Evolutionary conservation across 2,797 vertebrate species (phyloP).

Genomic region (Gymnocypris eckloni): DNA sequence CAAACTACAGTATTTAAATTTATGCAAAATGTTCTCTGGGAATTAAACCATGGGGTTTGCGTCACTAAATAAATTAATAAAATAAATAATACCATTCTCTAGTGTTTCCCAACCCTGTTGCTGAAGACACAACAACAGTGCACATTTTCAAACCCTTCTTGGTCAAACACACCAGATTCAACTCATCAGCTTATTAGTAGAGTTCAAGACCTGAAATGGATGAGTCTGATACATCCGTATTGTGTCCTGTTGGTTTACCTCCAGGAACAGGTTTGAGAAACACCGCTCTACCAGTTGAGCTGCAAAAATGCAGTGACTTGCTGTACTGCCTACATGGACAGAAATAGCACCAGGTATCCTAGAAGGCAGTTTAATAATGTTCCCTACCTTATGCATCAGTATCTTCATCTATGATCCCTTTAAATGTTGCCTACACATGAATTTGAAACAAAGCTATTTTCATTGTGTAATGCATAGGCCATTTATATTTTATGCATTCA

Average conservation of each 20-base stretch:
- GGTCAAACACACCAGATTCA: neutral
- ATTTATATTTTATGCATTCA: neutral
- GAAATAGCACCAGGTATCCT: neutral
- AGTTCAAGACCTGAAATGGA: neutral
- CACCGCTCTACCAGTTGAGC: neutral
- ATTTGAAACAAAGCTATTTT: neutral
- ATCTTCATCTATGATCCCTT: neutral
- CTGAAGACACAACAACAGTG: neutral
- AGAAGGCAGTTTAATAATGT: neutral
- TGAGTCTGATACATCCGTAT: neutral
- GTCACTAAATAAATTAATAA: neutral
- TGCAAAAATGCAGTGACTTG: neutral
- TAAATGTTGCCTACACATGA: neutral
- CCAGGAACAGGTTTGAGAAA: neutral
- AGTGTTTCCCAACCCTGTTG: constrained; percentile 3
- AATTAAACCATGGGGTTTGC: neutral
- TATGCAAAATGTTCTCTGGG: neutral
- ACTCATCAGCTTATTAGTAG: neutral
- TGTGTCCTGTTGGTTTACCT: neutral
- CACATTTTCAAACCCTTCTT: neutral
- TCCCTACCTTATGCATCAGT: neutral
- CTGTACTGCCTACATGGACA: neutral
- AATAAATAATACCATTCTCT: neutral
- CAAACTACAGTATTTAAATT: neutral
- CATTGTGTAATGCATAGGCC: neutral